Evolutionary conservation across 2,888 invertebrate genomes (phyloP), one percentile per base, ranked within the genome.

Genomic region (Bhutanitis thaidina): DNA sequence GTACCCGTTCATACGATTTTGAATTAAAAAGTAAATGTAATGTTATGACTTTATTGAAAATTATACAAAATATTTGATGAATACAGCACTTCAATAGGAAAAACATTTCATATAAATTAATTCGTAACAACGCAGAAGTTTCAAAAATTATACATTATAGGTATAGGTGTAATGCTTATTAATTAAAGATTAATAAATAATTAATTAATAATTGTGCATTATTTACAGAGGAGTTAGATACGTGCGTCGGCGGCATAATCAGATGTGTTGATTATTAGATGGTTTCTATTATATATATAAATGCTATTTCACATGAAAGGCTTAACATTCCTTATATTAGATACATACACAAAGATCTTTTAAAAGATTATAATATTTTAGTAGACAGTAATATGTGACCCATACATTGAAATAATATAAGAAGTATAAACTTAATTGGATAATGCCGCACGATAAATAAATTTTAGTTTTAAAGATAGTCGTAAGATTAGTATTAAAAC

Each of bases 21-120:
- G 34, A 12, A 27, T 5, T n/a, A 34, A 12, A 34, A 34, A 3
- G 4, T 12, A 34, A 0, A 35, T 43, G 51, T 56, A 57, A 49
- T 55, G 49, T 49, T 61, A 59, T 62, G 57, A 64, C 59, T 67
- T 67, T 67, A 65, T 67, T 67, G 60, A 60, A 67, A 67, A 67
- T 64, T 59, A 67, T 67, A 67, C 61, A 65, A 66, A 65, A 65
- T 59, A 55, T 57, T 60, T 44, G 56, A 62, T 58, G 60, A 57
- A 53, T 57, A 53, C 57, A 57, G 55, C 53, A 53, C 53, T 51
- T 57, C 47, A 32, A 41, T 50, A 55, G 53, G 51, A 57, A 49
- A 39, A 50, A 45, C 39, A 38, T 43, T 36, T 37, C 14, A 36
- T 51, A 46, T 9, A 46, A 46, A 37, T 41, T 12, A 51, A 43